Evolutionary conservation across 2,888 invertebrate species (phyloP).

Genomic region (Torymus aiolomorphi): DNA sequence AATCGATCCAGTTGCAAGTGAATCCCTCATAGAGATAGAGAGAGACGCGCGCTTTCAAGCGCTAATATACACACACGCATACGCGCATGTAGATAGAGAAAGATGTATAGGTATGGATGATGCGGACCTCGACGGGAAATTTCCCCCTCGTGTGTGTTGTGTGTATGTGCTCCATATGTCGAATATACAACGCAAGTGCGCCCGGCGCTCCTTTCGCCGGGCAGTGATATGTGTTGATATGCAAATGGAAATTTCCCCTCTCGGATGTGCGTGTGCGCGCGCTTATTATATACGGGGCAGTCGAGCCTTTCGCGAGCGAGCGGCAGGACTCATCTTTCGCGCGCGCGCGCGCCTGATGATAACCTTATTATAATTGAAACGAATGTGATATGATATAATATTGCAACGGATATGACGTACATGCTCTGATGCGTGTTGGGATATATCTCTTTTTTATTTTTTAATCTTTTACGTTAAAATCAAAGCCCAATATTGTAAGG

Average conservation of each 20-base stretch:
- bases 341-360: too few relatives aligned
- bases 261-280: neutral
- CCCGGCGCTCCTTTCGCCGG: slow-evolving; percentile 31
- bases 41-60: too few relatives aligned
- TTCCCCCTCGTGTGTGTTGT: slow-evolving; percentile 51
- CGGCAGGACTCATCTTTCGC: too few relatives aligned
- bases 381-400: too few relatives aligned
- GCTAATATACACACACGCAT: too few relatives aligned
- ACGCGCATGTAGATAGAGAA: too few relatives aligned
- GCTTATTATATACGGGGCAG: neutral
- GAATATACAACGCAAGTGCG: slow-evolving; percentile 1
- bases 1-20: too few relatives aligned
- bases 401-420: neutral
- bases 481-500: too few relatives aligned
- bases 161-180: neutral
- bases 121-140: slow-evolving; percentile 52
- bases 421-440: neutral
- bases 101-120: neutral
- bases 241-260: slow-evolving; percentile 57
- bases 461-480: neutral
- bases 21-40: too few relatives aligned
- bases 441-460: neutral
- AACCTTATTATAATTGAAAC: too few relatives aligned
- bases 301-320: too few relatives aligned
- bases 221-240: slow-evolving; percentile 58